Evolutionary conservation across 2,888 invertebrate species (phyloP).

Genomic region (Drosophila limbata): DNA sequence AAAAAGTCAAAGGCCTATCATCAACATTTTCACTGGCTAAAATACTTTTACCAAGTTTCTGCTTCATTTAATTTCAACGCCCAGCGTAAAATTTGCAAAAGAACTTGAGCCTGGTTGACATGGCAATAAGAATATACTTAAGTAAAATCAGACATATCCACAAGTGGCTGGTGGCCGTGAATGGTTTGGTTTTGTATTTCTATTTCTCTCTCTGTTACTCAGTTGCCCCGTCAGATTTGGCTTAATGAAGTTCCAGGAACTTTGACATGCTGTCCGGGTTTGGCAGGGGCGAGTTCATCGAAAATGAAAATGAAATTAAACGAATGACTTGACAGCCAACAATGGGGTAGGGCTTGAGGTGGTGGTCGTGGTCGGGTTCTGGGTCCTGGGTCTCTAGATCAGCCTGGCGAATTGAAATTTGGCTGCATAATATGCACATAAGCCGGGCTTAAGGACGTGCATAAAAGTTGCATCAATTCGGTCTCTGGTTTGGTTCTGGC

Average conservation of each 20-base stretch:
- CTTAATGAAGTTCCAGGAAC: slow-evolving; percentile 72
- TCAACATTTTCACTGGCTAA: slow-evolving; percentile 52
- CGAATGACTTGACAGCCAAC: slow-evolving; percentile 41
- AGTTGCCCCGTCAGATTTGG: slow-evolving; percentile 63
- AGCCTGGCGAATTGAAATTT: slow-evolving; percentile 2
- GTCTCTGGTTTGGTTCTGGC: slow-evolving; percentile 10
- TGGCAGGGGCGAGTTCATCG: slow-evolving; percentile 30
- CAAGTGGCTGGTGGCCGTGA: slow-evolving; percentile 66
- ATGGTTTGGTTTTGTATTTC: slow-evolving; percentile 33
- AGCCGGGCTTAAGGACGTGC: slow-evolving; percentile 29
- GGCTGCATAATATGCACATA: slow-evolving; percentile 14
- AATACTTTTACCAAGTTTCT: slow-evolving; percentile 67
- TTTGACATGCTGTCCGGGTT: slow-evolving; percentile 55
- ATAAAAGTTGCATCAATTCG: slow-evolving; percentile 48
- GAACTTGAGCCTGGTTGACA: slow-evolving; percentile 15
- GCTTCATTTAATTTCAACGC: slow-evolving; percentile 67
- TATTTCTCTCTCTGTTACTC: not conserved
- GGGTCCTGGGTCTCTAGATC: too few species aligned
- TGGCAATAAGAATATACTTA: slow-evolving; percentile 3
- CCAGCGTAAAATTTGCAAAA: slow-evolving; percentile 16
- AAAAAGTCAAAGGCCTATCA: slow-evolving; percentile 49
- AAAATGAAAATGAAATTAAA: slow-evolving; percentile 67
- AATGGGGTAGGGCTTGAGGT: not conserved
- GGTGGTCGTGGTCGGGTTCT: not conserved
- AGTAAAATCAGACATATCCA: slow-evolving; percentile 23